Conservation (phyloP, 2,888 invertebrate genomes). For the Glaucopsyche alexis region DNA sequence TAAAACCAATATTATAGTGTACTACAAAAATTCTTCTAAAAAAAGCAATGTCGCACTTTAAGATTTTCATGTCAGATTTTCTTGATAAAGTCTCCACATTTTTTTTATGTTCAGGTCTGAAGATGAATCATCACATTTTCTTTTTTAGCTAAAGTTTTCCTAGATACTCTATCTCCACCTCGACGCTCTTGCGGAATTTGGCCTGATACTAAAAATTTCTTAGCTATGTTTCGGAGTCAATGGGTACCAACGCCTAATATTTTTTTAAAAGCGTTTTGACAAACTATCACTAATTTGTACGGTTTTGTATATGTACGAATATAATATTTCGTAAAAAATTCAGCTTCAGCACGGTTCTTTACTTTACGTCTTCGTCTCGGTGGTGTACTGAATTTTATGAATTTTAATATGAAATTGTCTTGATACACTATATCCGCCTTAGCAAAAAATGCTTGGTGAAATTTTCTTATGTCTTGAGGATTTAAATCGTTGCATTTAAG, state of each 20-base stretch:
- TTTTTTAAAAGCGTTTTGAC: constrained; percentile 39
- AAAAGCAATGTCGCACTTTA: constrained; percentile 34
- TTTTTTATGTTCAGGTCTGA: constrained; percentile 34
- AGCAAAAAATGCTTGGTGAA: no score
- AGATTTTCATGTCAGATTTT: constrained; percentile 35
- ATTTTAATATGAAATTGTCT: constrained; percentile 42
- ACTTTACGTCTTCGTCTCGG: no score
- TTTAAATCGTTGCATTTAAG: constrained; percentile 31
- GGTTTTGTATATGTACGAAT: constrained; percentile 37
- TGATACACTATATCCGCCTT: constrained; percentile 38
- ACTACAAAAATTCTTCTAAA: constrained; percentile 32
- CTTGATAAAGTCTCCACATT: constrained; percentile 36
- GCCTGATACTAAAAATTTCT: constrained; percentile 38
- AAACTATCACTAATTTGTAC: constrained; percentile 38
- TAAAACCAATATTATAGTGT: constrained; percentile 31
- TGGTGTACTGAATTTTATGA: constrained; percentile 35
- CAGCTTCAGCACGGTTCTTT: constrained; percentile 31
- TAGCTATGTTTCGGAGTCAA: constrained; percentile 38
- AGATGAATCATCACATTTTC: constrained; percentile 36
- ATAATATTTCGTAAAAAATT: constrained; percentile 32
- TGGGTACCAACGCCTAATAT: constrained; percentile 38
- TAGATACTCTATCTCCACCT: constrained; percentile 35
- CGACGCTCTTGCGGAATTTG: constrained; percentile 38
- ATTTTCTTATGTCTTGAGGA: constrained; percentile 36
- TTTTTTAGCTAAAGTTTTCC: constrained; percentile 34